Evolutionary conservation across 2,888 invertebrate species (phyloP).

Genomic region (Hirtodrosophila duncani): DNA sequence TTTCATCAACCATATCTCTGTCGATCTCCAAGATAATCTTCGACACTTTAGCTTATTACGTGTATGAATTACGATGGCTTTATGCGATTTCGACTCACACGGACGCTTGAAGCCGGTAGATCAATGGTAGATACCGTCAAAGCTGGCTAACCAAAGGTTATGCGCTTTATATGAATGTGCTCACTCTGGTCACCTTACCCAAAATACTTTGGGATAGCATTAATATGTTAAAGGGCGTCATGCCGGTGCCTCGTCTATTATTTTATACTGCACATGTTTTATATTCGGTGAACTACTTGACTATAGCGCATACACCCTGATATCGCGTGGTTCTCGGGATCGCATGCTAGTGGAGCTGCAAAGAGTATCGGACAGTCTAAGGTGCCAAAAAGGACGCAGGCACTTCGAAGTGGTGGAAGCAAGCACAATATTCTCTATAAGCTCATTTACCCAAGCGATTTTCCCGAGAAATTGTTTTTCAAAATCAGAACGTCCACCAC

Average conservation of each 20-base stretch:
- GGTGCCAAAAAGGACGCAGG: no score
- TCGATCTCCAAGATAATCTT: no score
- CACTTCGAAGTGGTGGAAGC: background rate
- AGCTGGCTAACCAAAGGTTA: background rate
- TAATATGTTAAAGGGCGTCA: background rate
- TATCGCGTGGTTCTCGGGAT: conserved; percentile 21
- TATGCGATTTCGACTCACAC: no score
- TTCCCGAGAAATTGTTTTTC: no score
- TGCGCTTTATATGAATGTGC: conserved; percentile 7
- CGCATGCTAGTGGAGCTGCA: conserved; percentile 2
- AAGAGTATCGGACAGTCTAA: no score
- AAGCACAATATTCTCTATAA: no score
- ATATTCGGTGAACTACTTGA: conserved; percentile 5
- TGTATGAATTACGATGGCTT: no score
- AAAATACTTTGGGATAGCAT: background rate
- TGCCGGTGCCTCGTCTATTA: background rate
- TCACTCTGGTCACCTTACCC: conserved; percentile 13
- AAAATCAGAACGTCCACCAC: no score
- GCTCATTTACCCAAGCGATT: no score
- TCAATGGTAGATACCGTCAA: background rate
- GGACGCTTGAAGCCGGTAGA: background rate
- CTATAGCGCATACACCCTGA: conserved; percentile 14
- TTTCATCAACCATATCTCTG: no score
- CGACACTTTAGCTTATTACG: no score
- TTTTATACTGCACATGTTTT: conserved; percentile 9